These are phyloP conservation scores for Typhlomys cinereus DNA, from an alignment of 2,113 vertebrate species.

Conservation along the genomic window DNA sequence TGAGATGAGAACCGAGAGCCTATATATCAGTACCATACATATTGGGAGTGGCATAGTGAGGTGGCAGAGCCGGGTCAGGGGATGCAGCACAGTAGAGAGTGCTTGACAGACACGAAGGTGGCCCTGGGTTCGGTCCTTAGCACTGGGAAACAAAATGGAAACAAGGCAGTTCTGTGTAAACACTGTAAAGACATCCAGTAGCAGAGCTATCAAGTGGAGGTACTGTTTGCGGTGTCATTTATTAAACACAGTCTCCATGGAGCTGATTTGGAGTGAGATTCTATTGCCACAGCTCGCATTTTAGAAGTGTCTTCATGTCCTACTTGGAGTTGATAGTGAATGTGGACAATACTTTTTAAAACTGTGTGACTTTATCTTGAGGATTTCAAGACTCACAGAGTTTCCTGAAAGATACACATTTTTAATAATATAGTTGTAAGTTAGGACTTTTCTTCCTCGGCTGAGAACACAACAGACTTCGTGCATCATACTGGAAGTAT, in stretches of 20 bases:
- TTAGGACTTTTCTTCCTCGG: background rate
- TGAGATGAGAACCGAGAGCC: background rate
- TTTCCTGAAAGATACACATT: slow-evolving; percentile 11
- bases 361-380: background rate
- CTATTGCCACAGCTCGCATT: background rate
- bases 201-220: background rate
- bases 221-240: background rate
- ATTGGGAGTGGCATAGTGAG: background rate
- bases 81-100: no score
- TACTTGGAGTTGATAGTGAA: background rate
- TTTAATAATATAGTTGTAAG: background rate
- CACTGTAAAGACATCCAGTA: background rate
- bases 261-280: background rate
- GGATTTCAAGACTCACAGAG: background rate
- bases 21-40: background rate
- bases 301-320: background rate
- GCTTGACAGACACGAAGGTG: background rate
- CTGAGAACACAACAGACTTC: background rate
- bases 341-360: background rate
- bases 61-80: no score
- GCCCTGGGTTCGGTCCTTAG: background rate
- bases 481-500: background rate
- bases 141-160: background rate
- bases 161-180: background rate
- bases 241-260: background rate